phyloP scores from a whole-genome alignment of 2,888 invertebrate genomes.

The Andrena hattorfiana region DNA sequence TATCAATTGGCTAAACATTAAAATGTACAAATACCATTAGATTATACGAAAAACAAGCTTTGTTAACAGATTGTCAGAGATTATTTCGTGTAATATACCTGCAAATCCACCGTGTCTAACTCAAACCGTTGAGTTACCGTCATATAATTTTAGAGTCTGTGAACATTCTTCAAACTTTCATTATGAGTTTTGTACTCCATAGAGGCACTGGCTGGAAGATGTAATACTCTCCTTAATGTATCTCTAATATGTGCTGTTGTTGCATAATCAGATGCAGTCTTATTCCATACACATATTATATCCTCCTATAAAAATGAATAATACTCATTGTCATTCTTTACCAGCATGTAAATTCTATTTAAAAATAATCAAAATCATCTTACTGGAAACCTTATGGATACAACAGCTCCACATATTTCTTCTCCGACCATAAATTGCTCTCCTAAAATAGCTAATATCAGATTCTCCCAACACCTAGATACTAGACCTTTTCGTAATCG shows the following conservation, averaged over 20 bases:
- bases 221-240: constrained; percentile 96
- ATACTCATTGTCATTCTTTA: neutral
- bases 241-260: constrained; percentile 97
- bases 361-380: constrained; percentile 38
- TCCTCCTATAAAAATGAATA: constrained; percentile 90
- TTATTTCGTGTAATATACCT: constrained; percentile 50
- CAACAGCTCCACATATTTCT: constrained; percentile 99
- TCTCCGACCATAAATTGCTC: constrained; percentile 99
- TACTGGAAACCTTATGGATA: constrained; percentile 97
- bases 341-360: neutral
- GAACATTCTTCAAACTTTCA: constrained; percentile 89
- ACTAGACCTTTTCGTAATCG: constrained; percentile 97
- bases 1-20: constrained; percentile 53
- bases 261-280: constrained; percentile 95
- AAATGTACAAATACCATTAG: constrained; percentile 31
- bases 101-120: constrained; percentile 31
- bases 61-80: neutral
- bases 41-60: constrained; percentile 3
- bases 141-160: constrained; percentile 68
- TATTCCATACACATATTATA: constrained; percentile 98
- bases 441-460: constrained; percentile 98
- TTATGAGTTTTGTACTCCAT: constrained; percentile 97
- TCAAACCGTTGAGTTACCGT: constrained; percentile 31
- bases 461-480: constrained; percentile 99
- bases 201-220: constrained; percentile 95